Base-by-base conservation (phyloP, 2,888 invertebrate species). In the Cephus runcator region DNA sequence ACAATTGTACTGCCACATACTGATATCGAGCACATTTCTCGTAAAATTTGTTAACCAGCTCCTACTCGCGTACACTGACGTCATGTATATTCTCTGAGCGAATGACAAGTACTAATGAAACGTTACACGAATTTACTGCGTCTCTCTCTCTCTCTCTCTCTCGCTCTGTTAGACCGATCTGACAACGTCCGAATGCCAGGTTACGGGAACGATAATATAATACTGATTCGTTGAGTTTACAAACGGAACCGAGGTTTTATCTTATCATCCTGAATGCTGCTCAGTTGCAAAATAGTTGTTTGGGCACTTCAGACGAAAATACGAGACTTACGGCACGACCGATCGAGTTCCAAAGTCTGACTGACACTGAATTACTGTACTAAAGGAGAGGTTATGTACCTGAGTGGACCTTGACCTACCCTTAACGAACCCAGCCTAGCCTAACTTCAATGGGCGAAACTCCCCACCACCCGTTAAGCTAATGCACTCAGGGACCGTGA, bases 1-100 rank as follows among this genome's bases (percentile, higher is more conserved):
- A 34, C 34, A 73, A 35, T 73, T 12, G 73, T 33, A 73, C 35
- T 73, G 33, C 73, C 73, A 73, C 73, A 73, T 68, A 73, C 56
- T 56, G 56, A 56, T 56, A 23, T 56, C 56, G 23, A 56, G 23
- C 56, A 56, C 56, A 56, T 56, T 56, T 56, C 56, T 23, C 23
- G 23, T 6, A 23, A 23, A 56, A 56, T 23, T 9, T 1, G 0
- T 1, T 9, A 56, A 23, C 56, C 2, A 23, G 23, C 9, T 23
- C 9, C 56, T 56, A 56, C 23, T 56, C 56, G 23, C 23, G 23
- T 9, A 23, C 15, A 15, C 15, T 15, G 40, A 40, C 15, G 40
- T 1, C 23, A 35, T 35, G 12, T 12, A 23, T 15, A 23, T 6
- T 40, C 40, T 40, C 23, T 40, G 15, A 40, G 23, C 15, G 40